Base-by-base conservation (phyloP, 2,888 invertebrate species). In the Eupeodes latifasciatus region DNA sequence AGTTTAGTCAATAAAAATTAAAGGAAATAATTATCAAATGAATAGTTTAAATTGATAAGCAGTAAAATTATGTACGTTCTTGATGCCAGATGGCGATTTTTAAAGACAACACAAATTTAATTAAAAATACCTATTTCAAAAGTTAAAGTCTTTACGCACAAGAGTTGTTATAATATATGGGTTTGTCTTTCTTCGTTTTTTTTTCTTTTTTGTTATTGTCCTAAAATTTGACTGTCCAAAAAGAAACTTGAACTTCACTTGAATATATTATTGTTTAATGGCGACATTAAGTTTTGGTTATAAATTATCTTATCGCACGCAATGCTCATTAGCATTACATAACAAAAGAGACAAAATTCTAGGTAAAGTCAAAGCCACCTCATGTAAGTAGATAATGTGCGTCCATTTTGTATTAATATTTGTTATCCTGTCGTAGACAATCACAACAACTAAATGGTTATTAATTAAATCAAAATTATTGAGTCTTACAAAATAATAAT, bases 391-490 rank as follows among this genome's bases (percentile, higher is more conserved):
- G 5, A 40, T 9, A 7, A 40, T 40, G 40, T 40, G 40, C 34
- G n/a, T 34, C 59, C 34, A 59, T 59, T 59, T 11, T 10, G 4
- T 44, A 27, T 36, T 7, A n/a, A 36, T 59, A 59, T 59, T 64
- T 14, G 62, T 49, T 59, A 61, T 81, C 72, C 53, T 61, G 72
- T 61, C 51, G 27, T 75, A 82, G 59, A 59, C 79, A 76, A 82
- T 86, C 82, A 76, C 12, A 53, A 55, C 40, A 53, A 62, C 40
- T 57, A 61, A 77, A 85, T 72, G 72, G 16, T 51, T 27, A 5
- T 71, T 86, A 83, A 80, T 80, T 67, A 83, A 83, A 84, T 84
- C 80, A 72, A 83, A 62, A 61, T 72, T 62, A 67, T 16, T 59
- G 55, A 72, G 64, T 64, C 44, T 12, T 11, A 16, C 7, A 61